Evolutionary conservation across 2,888 invertebrate species (phyloP).

Genomic region (Ornithoptera alexandrae): DNA sequence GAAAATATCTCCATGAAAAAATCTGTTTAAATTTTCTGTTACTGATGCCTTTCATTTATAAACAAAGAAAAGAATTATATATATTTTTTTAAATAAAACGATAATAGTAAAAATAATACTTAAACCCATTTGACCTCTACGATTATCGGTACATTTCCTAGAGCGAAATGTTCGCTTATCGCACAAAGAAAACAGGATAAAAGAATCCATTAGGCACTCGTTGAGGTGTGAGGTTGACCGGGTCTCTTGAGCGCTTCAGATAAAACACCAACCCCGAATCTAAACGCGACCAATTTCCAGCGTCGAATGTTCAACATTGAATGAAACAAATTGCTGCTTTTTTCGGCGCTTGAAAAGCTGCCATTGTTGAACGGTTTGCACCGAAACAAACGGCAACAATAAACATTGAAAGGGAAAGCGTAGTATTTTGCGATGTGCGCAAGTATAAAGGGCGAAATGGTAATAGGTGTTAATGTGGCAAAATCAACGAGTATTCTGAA

Average conservation of each 20-base stretch:
- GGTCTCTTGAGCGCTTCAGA: slow-evolving; percentile 39
- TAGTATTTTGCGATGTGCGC: slow-evolving; percentile 70
- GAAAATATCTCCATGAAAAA: too few relatives aligned
- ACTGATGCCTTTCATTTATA: too few relatives aligned
- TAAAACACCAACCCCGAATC: slow-evolving; percentile 67
- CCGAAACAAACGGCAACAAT: slow-evolving; percentile 78
- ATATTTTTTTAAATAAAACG: too few relatives aligned
- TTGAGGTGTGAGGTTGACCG: slow-evolving; percentile 55
- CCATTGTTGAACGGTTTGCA: slow-evolving; percentile 75
- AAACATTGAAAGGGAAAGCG: slow-evolving; percentile 78
- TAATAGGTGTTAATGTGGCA: slow-evolving; percentile 76
- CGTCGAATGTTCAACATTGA: slow-evolving; percentile 77
- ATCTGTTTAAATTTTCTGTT: too few relatives aligned
- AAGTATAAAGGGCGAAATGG: slow-evolving; percentile 57
- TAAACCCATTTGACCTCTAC: too few relatives aligned
- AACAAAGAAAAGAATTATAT: too few relatives aligned
- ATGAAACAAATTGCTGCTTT: slow-evolving; percentile 76
- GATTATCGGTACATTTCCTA: slow-evolving; percentile 13
- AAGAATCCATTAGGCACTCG: slow-evolving; percentile 56
- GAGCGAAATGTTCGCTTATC: slow-evolving; percentile 28
- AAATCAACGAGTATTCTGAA: slow-evolving; percentile 68
- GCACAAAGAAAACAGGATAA: slow-evolving; percentile 41
- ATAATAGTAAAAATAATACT: too few relatives aligned
- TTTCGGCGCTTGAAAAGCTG: slow-evolving; percentile 74
- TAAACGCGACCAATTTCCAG: slow-evolving; percentile 78